Evolutionary conservation across 2,113 vertebrate species (phyloP).

Genomic region (Pollachius pollachius): DNA sequence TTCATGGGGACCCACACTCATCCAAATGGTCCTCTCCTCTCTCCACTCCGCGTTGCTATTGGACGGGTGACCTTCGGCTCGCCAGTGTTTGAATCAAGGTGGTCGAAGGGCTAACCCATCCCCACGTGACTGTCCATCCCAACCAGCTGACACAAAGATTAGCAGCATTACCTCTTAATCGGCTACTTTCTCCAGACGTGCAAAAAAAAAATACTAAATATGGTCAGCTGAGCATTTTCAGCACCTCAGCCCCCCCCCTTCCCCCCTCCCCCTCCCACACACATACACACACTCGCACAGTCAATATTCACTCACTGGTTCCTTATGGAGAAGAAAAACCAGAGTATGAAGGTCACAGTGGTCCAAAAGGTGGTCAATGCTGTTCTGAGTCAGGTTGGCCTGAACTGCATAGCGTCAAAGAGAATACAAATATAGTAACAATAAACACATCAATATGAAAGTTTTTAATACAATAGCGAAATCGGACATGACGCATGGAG

Average conservation of each 20-base stretch:
- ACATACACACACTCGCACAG: conserved; percentile 10
- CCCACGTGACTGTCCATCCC: conserved; percentile 47
- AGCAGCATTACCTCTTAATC: conserved; percentile 57
- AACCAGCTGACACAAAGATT: conserved; percentile 66
- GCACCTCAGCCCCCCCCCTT: conserved; percentile 25
- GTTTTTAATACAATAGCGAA: too few species aligned
- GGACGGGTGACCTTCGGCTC: too few species aligned
- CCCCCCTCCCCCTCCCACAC: conserved; percentile 19
- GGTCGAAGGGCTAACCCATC: not conserved
- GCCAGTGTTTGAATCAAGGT: conserved; percentile 1
- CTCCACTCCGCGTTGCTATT: too few species aligned
- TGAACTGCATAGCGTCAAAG: too few species aligned
- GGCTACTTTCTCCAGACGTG: conserved; percentile 24
- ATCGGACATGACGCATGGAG: too few species aligned
- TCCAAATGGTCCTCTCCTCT: too few species aligned
- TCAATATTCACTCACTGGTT: not conserved
- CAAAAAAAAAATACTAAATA: conserved; percentile 11
- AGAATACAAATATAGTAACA: too few species aligned
- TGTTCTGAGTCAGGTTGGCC: not conserved
- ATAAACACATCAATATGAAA: too few species aligned
- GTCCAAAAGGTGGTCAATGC: not conserved
- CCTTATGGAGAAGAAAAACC: not conserved
- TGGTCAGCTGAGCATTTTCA: conserved; percentile 54
- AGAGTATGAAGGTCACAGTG: not conserved
- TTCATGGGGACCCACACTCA: not conserved